Evolutionary conservation across 2,113 vertebrate species (phyloP).

Genomic region (Carettochelys insculpta): DNA sequence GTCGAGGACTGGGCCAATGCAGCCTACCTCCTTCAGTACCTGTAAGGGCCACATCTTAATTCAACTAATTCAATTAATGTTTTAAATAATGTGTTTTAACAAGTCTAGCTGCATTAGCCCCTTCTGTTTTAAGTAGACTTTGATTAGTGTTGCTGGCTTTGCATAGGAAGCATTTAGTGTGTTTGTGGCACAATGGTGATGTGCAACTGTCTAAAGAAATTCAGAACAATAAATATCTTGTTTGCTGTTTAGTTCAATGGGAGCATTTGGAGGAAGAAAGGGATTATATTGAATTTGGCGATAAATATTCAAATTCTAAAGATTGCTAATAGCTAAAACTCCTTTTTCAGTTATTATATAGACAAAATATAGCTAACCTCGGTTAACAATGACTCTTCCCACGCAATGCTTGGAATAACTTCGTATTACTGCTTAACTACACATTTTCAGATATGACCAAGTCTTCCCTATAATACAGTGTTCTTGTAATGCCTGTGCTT

Average conservation of each 20-base stretch:
- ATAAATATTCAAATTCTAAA: conserved; percentile 25
- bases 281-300: conserved; percentile 3
- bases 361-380: conserved; percentile 21
- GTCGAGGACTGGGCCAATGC: not conserved
- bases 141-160: not conserved
- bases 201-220: not conserved
- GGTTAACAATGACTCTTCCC: not conserved
- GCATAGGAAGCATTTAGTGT: not conserved
- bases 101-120: not conserved
- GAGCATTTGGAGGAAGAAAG: not conserved
- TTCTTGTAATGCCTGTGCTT: not conserved
- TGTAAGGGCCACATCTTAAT: not conserved
- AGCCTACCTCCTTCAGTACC: not conserved
- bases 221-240: not conserved
- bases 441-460: not conserved
- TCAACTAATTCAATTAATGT: too few relatives aligned
- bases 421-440: not conserved
- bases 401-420: not conserved
- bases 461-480: not conserved
- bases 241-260: conserved; percentile 29
- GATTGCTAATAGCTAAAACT: not conserved
- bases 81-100: not conserved
- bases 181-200: not conserved
- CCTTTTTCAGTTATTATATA: not conserved
- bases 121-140: not conserved